Conservation (phyloP, 2,113 vertebrate species). For the Promerops cafer region DNA sequence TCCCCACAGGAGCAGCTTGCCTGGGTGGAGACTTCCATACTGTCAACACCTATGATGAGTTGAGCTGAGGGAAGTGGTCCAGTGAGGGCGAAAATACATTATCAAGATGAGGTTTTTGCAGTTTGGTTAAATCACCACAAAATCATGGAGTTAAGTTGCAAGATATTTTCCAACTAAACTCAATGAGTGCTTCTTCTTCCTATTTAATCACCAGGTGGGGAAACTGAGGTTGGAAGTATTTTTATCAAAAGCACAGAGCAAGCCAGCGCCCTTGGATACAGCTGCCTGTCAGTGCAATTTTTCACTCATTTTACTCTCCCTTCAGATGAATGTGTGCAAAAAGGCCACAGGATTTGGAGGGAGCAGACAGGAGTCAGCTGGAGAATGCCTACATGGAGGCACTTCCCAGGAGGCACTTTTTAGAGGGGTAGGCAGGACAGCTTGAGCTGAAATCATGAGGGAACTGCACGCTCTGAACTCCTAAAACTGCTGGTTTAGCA, state of each 20-base stretch:
- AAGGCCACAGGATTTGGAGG: neutral
- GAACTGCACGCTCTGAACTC: rapidly evolving
- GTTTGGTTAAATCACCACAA: neutral
- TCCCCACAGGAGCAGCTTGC: neutral
- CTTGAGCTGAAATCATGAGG: neutral
- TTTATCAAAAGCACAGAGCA: neutral
- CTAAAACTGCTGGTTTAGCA: neutral
- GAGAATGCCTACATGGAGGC: neutral
- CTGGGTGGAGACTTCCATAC: neutral
- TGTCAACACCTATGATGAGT: neutral
- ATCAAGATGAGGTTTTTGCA: neutral
- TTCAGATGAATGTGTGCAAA: neutral
- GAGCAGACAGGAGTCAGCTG: neutral
- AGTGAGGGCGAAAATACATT: neutral
- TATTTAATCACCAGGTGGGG: neutral
- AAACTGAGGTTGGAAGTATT: neutral
- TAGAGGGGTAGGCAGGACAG: neutral
- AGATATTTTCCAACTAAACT: neutral
- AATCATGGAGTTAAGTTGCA: neutral
- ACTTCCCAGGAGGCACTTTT: neutral
- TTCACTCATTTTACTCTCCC: neutral
- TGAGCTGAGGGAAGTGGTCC: neutral
- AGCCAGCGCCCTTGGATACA: neutral
- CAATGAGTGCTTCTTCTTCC: neutral
- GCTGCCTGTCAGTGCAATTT: neutral